Evolutionary conservation across 1,140 invertebrate genomes (phyloP), one percentile per base, ranked within the genome.

Genomic region (Araneus ventricosus): DNA sequence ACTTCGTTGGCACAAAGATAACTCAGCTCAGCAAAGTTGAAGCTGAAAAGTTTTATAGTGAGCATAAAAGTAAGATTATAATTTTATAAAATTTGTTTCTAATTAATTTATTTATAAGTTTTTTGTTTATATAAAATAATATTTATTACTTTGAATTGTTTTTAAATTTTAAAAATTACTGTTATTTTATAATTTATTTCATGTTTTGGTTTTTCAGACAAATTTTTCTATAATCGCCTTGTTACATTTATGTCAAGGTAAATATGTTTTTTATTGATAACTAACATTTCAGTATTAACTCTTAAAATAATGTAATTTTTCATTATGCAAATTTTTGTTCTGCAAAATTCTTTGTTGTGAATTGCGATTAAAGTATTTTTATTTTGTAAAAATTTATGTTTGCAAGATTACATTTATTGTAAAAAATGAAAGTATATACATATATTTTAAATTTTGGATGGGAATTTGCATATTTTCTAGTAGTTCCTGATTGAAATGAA

Each of bases 181-280:
- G 7, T 63, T 6, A n/a, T 24, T 24, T 17, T 4, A 24, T 63
- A n/a, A 61, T 27, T 86, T 70, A 85, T 39, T 86, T 52, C 90
- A 89, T 92, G 79, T 14, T 94, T 59, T 27, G 3, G 27, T 82
- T 75, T 93, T 93, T 89, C 94, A 95, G 95, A 95, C 2, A 98
- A 97, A 95, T 99, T 99, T 95, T 99, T 99, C 96, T 98, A 97
- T 94, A 97, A 98, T 94, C 96, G 98, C 88, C 95, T 99, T 20
- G 96, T 98, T 1, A 98, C 97, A 41, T 98, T 98, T 94, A 99
- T 99, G 97, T 96, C 96, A 87, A 97, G 97, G 97, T 97, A 96
- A 94, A 92, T 88, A 67, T 88, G 10, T 14, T 52, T n/a, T 52
- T 52, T 52, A 52, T 52, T 52, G 14, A 52, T 52, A 52, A 52